Evolutionary conservation across 2,113 vertebrate genomes (phyloP).

Genomic region (Ceyx margarethae): DNA sequence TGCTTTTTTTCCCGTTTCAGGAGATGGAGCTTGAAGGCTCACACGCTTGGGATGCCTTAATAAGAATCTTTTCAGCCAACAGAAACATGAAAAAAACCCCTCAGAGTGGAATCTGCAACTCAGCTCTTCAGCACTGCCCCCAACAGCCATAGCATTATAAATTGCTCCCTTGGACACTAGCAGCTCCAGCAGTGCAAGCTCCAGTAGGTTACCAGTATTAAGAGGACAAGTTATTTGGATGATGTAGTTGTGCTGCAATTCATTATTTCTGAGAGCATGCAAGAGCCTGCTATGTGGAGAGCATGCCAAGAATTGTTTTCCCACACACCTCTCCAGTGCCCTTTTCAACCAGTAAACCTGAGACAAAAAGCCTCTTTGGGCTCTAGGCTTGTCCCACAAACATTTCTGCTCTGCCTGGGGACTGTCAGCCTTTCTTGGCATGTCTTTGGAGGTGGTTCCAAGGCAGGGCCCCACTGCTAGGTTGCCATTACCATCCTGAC

Average conservation of each 20-base stretch:
- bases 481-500: neutral
- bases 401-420: neutral
- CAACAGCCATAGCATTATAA: neutral
- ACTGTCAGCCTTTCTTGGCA: neutral
- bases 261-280: neutral
- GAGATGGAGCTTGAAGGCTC: conserved; percentile 6
- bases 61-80: neutral
- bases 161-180: neutral
- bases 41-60: conserved; percentile 17
- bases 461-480: neutral
- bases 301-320: neutral
- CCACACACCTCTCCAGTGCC: neutral
- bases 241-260: neutral
- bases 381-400: neutral
- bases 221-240: neutral
- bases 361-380: neutral
- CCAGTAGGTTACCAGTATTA: neutral
- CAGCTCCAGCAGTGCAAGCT: neutral
- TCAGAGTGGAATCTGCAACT: conserved; percentile 18
- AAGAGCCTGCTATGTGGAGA: neutral
- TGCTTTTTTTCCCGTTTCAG: conserved; percentile 25
- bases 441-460: neutral
- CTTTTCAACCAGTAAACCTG: neutral
- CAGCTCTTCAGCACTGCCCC: neutral
- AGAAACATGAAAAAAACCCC: neutral